Evolutionary conservation across 1,140 invertebrate species (phyloP), one percentile per base, ranked within the genome.

Genomic region (Polypedilum vanderplanki): DNA sequence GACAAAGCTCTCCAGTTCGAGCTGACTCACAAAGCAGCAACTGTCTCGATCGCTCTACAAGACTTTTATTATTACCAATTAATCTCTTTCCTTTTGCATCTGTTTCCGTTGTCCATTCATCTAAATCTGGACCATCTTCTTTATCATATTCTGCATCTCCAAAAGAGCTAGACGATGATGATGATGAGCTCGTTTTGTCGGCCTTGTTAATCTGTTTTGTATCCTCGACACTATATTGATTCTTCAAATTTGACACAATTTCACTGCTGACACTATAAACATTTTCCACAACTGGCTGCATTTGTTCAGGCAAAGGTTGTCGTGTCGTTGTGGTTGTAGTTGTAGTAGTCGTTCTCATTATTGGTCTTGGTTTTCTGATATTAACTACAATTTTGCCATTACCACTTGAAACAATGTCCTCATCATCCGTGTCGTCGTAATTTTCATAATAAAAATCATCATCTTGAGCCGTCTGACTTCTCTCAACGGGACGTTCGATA

Each of bases 21-120:
- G 75, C 76, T 40, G 75, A 41, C 40, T 75, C 77, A 40, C 77
- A 78, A 0, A 78, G 75, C 41, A 78, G 65, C 65, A 78, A 65
- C 74, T 78, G 76, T 3, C 76, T 70, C 2, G 77, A 78, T 18
- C 77, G 75, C 73, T 78, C 77, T 24, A 75, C 77, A 40, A 76
- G 76, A 24, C 76, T 78, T 65, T 73, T 76, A n/a, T 74, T 76
- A 73, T 78, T 78, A 4, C 74, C 76, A 33, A 78, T 77, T 41
- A 77, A 77, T 12, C 77, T 76, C 3, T 76, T 41, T 12, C 75
- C 75, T 33, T 76, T 70, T 7, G 76, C 75, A 73, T 77, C 77
- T 33, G 46, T 57, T 1, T 57, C 46, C 12, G 46, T 57, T n/a
- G 73, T 18, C 75, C 76, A 75, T 40, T 73, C 75, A 17, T 41